Evolutionary conservation across 2,113 vertebrate species (phyloP).

Genomic region (Manacus vitellinus): DNA sequence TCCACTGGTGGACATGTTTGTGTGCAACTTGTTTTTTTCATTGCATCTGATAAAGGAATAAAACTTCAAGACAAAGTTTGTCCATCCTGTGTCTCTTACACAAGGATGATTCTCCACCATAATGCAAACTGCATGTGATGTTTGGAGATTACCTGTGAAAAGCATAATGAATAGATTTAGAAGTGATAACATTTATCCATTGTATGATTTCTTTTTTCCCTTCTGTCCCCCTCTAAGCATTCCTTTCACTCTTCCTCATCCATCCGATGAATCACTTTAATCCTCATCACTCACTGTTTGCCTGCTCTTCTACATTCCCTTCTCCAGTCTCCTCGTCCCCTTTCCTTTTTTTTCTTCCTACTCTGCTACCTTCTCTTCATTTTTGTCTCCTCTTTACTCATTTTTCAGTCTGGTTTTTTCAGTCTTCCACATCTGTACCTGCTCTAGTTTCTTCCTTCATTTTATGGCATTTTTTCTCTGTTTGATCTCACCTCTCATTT

Average conservation of each 20-base stretch:
- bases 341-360: background rate
- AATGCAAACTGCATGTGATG: background rate
- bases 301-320: background rate
- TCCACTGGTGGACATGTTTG: fast-evolving
- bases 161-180: background rate
- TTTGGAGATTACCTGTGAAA: background rate
- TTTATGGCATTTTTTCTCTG: background rate
- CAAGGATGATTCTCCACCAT: background rate
- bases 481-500: background rate
- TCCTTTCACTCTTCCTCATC: background rate
- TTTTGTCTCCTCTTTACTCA: background rate
- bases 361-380: background rate
- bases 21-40: background rate
- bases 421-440: background rate
- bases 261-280: background rate
- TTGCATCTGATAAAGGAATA: background rate
- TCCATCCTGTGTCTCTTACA: background rate
- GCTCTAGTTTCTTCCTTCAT: background rate
- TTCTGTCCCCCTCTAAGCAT: background rate
- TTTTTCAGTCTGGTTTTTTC: background rate
- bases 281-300: background rate
- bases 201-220: background rate
- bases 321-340: background rate
- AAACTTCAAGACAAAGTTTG: background rate
- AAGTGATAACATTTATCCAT: background rate